phyloP scores from a whole-genome alignment of 2,888 invertebrate species.

The Venusia cambrica region DNA sequence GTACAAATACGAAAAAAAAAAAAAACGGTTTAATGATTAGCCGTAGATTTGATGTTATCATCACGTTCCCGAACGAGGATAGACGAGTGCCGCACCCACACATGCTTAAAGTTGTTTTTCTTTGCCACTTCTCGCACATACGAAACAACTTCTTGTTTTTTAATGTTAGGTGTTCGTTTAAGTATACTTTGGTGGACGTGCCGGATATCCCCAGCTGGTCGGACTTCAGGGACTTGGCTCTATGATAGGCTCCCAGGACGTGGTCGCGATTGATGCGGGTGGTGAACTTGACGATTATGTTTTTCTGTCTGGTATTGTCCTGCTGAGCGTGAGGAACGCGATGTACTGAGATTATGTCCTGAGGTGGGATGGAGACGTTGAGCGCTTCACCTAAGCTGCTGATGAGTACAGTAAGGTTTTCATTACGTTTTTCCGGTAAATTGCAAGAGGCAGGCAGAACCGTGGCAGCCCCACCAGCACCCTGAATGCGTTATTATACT shows the following conservation, averaged over 20 bases:
- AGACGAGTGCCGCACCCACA: too few species aligned
- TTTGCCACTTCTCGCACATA: too few species aligned
- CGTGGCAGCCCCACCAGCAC: too few species aligned
- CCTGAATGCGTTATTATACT: too few species aligned
- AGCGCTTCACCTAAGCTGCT: neutral
- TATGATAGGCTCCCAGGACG: neutral
- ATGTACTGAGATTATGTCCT: slow-evolving; percentile 1
- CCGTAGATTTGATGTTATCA: too few species aligned
- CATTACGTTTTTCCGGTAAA: slow-evolving; percentile 5
- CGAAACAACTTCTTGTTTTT: too few species aligned
- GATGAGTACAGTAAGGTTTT: neutral
- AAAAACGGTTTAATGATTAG: too few species aligned
- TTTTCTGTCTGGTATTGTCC: neutral
- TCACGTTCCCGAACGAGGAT: too few species aligned
- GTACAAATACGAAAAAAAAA: too few species aligned
- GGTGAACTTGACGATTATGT: slow-evolving; percentile 1
- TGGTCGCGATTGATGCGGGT: neutral
- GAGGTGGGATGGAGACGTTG: neutral
- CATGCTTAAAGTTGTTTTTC: too few species aligned
- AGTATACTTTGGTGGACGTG: neutral
- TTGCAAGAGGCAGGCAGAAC: too few species aligned
- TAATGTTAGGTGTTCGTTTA: neutral
- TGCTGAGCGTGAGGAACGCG: slow-evolving; percentile 12
- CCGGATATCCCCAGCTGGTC: neutral
- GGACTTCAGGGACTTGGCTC: neutral